Evolutionary conservation across 1,140 invertebrate species (phyloP), one percentile per base, ranked within the genome.

Genomic region (Probaryconus sp.): DNA sequence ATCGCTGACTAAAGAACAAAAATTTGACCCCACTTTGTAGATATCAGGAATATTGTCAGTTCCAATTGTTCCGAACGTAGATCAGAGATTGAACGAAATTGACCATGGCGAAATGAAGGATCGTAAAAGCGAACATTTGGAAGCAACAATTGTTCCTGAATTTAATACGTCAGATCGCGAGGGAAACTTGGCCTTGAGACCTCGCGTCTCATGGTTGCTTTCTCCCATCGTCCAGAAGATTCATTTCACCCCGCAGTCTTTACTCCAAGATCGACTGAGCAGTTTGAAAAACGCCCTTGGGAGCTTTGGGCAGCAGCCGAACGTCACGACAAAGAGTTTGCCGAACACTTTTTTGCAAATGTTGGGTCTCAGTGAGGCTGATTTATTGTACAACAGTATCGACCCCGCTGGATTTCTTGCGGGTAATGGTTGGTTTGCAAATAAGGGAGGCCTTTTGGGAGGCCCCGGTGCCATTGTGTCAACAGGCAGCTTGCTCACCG

Each of bases 401-500:
- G 80, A 84, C n/a, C 76, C 79, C 0, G 79, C 71, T n/a, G 83
- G 83, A 4, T 76, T 85, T 47, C 63, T 85, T 11, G 77, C 74
- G 7, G 84, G 84, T 3, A 86, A 86, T 21, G 83, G 83, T 9
- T 86, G 83, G 83, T 77, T 85, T 14, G 75, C 83, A 2, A 85
- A 85, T 28, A 85, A 86, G 31, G 84, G 83, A 1, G 83, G 83
- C 5, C 74, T 86, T 47, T 63, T 85, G 0, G 83, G 83, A 3
- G 83, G 81, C 4, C 83, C 84, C 7, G 84, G 83, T 1, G 81
- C 81, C 0, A 78, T 84, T 72, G 26, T 84, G 0, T 85, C 84
- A 0, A 84, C 84, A 0, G 83, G 84, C 2, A 82, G 81, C 47
- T 28, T 85, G 0, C 63, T 85, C 4, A 86, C 84, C 1, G 84